Evolutionary conservation across 2,113 vertebrate genomes (phyloP).

Genomic region (Pedetes capensis): DNA sequence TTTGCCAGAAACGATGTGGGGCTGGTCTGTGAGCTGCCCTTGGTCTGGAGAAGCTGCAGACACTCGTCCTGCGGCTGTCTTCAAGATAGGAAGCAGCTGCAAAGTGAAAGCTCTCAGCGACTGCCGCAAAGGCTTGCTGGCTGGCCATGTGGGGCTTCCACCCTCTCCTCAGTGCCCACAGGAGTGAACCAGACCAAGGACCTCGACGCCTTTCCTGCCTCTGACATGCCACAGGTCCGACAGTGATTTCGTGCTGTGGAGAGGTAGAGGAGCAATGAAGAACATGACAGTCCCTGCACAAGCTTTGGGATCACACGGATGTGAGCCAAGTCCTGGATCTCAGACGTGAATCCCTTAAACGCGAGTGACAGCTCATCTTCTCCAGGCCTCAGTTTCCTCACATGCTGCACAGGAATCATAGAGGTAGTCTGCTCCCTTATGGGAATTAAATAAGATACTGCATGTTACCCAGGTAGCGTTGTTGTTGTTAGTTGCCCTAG

Average conservation of each 20-base stretch:
- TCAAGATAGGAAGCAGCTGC: background rate
- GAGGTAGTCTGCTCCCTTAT: background rate
- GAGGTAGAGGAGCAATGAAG: background rate
- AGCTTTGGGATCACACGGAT: background rate
- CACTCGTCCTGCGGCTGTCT: background rate
- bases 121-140: background rate
- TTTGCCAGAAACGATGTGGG: background rate
- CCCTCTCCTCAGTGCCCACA: background rate
- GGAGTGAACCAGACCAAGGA: background rate
- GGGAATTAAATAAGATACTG: background rate
- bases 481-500: too few species aligned
- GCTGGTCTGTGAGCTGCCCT: background rate
- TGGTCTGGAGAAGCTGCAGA: background rate
- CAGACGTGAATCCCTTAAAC: background rate
- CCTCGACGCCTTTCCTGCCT: background rate
- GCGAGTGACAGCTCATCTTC: background rate
- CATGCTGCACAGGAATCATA: background rate
- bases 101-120: background rate
- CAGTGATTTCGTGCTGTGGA: background rate
- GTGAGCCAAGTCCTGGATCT: rapidly evolving
- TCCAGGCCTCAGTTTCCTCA: background rate
- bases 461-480: background rate
- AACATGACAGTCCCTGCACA: rapidly evolving
- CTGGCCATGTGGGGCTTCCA: background rate
- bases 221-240: background rate